Evolutionary conservation across 2,113 vertebrate species (phyloP).

Genomic region (Stegastes partitus): DNA sequence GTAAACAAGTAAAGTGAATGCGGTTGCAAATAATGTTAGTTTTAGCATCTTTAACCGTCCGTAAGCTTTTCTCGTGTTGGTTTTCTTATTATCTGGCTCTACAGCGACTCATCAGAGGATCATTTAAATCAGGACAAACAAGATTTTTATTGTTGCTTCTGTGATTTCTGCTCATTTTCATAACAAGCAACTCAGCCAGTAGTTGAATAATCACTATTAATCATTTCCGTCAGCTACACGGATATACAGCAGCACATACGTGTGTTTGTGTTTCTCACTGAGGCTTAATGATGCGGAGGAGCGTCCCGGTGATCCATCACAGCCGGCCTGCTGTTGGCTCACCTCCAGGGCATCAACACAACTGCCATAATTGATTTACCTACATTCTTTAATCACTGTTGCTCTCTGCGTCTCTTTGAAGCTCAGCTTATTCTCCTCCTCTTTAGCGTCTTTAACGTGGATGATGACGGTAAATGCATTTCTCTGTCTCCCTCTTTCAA

Average conservation of each 20-base stretch:
- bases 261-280: not conserved
- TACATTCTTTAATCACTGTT: conserved; percentile 35
- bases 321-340: conserved; percentile 16
- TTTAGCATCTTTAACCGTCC: too few species aligned
- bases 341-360: conserved; percentile 16
- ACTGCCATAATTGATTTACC: conserved; percentile 42
- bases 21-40: too few species aligned
- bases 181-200: too few species aligned
- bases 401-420: not conserved
- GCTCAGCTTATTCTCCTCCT: not conserved
- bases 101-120: too few species aligned
- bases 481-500: not conserved
- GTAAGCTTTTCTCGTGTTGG: too few species aligned
- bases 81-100: too few species aligned
- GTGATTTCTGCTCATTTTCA: too few species aligned
- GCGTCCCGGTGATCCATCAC: conserved; percentile 23
- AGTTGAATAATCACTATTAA: too few species aligned
- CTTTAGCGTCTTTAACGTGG: not conserved
- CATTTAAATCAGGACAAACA: too few species aligned
- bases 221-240: too few species aligned
- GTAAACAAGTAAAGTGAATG: too few species aligned
- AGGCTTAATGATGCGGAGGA: not conserved
- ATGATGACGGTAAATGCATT: conserved; percentile 1
- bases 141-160: too few species aligned
- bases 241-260: not conserved